Evolutionary conservation across 2,888 invertebrate genomes (phyloP), one percentile per base, ranked within the genome.

Genomic region (Craniophora ligustri): DNA sequence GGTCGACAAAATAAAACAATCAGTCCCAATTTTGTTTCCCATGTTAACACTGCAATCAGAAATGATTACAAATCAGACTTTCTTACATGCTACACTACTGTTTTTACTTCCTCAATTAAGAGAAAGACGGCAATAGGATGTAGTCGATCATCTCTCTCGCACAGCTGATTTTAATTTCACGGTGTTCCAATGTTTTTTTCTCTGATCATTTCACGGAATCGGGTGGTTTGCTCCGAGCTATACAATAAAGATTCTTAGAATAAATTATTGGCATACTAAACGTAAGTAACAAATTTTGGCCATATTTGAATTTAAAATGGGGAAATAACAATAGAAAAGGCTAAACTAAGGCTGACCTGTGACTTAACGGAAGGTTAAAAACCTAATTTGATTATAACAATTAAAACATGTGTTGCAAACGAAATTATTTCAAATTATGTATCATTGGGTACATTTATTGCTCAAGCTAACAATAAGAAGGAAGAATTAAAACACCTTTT

Each of bases 101-200:
- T 54, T 46, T 34, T 58, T 39, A 51, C 31, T 61, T 53, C 57
- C 36, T 58, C 53, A 58, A 72, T 70, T 60, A 56, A 1, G 18
- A 72, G 38, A 19, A 50, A 38, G 57, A 60, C 16, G 35, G 16
- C 45, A 38, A 38, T 30, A 64, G 39, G 44, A 53, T 51, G 7
- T 46, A 15, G 26, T 23, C 7, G 13, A 23, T 32, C 16, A 1
- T 64, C 57, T 36, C 65, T 47, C 40, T 60, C 55, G 32, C 48
- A 50, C 54, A 38, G 57, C 40, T 42, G 65, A 68, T 65, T 70
- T 68, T 60, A 65, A 70, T 68, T 68, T 72, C 40, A 69, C 47
- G 56, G 53, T 59, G 56, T 58, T 69, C 53, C 47, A 38, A 53
- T 45, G 45, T 55, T 63, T 58, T n/a, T 50, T 64, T 60, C 50